These are phyloP conservation scores for Amblyraja radiata DNA, from an alignment of 2,797 vertebrate species.

Conservation along the genomic window DNA sequence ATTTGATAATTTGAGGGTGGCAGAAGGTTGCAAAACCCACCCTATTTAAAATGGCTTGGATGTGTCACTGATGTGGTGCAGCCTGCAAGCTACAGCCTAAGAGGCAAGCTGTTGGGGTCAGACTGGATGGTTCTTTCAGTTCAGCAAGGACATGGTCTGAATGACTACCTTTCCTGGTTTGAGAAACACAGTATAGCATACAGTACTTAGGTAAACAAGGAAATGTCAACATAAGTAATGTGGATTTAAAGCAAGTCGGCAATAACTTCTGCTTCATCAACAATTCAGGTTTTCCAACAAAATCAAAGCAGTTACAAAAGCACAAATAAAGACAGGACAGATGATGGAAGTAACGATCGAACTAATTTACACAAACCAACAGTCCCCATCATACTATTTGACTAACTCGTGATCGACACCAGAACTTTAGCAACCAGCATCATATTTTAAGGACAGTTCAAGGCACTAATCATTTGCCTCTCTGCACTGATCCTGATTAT, in stretches of 20 bases:
- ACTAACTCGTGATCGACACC: background rate
- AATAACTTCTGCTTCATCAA: slow-evolving; percentile 2
- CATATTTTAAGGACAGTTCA: background rate
- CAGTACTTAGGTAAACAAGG: background rate
- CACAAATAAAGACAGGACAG: background rate
- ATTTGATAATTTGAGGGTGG: no score
- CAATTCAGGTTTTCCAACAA: background rate
- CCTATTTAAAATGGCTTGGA: no score
- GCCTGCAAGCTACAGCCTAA: no score
- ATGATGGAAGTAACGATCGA: background rate
- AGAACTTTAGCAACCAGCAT: background rate
- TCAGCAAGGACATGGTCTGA: no score
- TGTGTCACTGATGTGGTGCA: no score
- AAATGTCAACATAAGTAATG: background rate
- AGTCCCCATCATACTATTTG: background rate
- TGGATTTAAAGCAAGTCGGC: background rate
- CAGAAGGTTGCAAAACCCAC: no score
- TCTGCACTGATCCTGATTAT: no score
- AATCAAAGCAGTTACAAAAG: background rate
- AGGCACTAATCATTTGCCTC: background rate
- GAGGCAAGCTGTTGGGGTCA: no score
- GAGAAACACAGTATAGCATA: background rate
- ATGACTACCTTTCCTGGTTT: no score
- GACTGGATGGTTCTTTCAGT: no score
- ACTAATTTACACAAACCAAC: background rate